Evolutionary conservation across 2,888 invertebrate species (phyloP), one percentile per base, ranked within the genome.

Genomic region (Lasius platythorax): DNA sequence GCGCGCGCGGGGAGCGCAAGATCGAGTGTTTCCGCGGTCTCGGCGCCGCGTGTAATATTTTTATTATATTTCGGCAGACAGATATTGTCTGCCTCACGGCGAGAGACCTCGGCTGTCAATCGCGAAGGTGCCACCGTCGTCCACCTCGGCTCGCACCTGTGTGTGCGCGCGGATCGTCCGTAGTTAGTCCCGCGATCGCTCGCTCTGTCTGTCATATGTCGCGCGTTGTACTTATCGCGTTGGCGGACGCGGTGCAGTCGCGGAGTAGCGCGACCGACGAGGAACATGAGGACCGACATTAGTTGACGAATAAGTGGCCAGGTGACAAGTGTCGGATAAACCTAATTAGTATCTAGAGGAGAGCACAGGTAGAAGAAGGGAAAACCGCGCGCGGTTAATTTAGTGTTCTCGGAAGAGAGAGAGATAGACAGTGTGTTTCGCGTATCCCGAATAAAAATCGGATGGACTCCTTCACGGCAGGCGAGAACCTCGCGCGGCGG

Each of bases 281-380:
- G 67, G 84, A 84, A 81, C 84, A 89, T 89, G 89, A 89, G 89
- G 89, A 87, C 84, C 83, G 83, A 85, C 83, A 72, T 75, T 79
- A 90, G 90, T 90, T 90, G 90, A 90, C 90, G 88, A 90, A 90
- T 28, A 87, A 82, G 90, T 85, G 88, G 75, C 83, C 68, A 79
- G 83, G 74, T 86, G 79, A 50, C 75, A 81, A 74, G 63, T 30
- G 70, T 87, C 86, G 75, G 58, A 46, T 58, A 30, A 46, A 18
- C 30, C 23, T 23, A 23, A 23, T 23, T 23, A 6, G 33, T 9
- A 28, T 28, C 23, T 12, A n/a, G 67, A 23, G 46, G 68, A 53
- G 15, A 37, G 23, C 18, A 4, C 50, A 30, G 76, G 8, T 37
- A 64, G 46, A 64, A 18, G 50, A 30, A 28, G 23, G 64, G 23